A percentile compares a stretch with the other conserved stretches of the same genome.
phyloP scores from a whole-genome alignment of 2,888 invertebrate genomes.

The Euspilapteryx auroguttella region DNA sequence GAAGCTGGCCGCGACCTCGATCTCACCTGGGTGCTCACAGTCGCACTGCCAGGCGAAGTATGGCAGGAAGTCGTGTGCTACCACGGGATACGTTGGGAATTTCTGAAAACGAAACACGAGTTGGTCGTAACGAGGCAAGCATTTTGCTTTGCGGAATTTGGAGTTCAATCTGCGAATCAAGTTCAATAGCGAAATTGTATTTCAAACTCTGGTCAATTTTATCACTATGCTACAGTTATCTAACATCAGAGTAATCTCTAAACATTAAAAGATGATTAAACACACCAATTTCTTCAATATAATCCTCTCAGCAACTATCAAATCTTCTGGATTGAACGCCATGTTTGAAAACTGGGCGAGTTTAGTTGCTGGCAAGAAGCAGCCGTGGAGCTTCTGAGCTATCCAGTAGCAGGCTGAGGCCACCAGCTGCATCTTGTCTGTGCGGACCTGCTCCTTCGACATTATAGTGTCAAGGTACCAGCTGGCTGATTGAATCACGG shows the following conservation, averaged over 20 bases:
- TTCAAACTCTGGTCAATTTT: too few species aligned
- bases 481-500: conserved; percentile 25
- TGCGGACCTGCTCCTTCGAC: conserved; percentile 12
- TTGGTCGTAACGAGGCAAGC: too few species aligned
- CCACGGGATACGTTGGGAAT: conserved; percentile 27
- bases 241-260: background rate
- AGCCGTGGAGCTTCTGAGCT: conserved; percentile 28
- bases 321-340: conserved; percentile 17
- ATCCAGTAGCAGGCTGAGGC: conserved; percentile 43
- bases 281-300: conserved; percentile 22
- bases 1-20: conserved; percentile 32
- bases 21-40: conserved; percentile 16
- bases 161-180: too few species aligned
- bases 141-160: too few species aligned
- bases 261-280: conserved; percentile 13
- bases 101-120: too few species aligned
- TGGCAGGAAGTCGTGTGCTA: conserved; percentile 31
- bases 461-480: conserved; percentile 36
- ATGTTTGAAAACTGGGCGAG: conserved; percentile 19
- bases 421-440: conserved; percentile 27
- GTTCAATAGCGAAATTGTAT: too few species aligned
- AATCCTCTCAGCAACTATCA: conserved; percentile 22
- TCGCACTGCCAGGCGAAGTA: conserved; percentile 35
- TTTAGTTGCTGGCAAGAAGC: conserved; percentile 13
- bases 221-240: too few species aligned